These are phyloP conservation scores for Drosophila oshimai DNA, from an alignment of 1,140 invertebrate genomes.

Conservation along the genomic window DNA sequence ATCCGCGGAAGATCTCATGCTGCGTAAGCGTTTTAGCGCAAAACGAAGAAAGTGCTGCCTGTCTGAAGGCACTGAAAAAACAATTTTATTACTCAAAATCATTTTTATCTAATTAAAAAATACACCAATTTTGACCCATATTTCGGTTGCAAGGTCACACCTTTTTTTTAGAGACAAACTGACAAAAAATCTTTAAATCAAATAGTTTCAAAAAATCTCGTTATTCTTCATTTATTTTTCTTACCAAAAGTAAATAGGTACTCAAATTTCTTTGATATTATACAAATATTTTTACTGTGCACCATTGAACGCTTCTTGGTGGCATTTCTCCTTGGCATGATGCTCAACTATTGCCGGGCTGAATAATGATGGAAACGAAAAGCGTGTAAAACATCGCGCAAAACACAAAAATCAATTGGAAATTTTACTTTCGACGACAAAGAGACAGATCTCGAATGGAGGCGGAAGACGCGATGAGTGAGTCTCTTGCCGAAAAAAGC, in stretches of 20 bases:
- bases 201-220: too few species aligned
- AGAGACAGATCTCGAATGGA: slow-evolving; percentile 40
- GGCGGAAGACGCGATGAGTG: slow-evolving; percentile 31
- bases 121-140: neutral
- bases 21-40: slow-evolving; percentile 65
- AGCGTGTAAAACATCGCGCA: slow-evolving; percentile 71
- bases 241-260: too few species aligned
- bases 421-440: slow-evolving; percentile 78
- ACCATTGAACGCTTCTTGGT: slow-evolving; percentile 12
- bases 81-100: neutral
- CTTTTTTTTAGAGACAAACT: too few species aligned
- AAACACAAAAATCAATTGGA: slow-evolving; percentile 72
- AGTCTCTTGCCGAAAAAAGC: neutral
- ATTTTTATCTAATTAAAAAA: too few species aligned
- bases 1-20: slow-evolving; percentile 64
- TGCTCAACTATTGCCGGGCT: slow-evolving; percentile 68
- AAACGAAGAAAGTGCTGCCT: slow-evolving; percentile 62
- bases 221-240: too few species aligned
- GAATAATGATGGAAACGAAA: slow-evolving; percentile 74
- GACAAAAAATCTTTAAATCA: too few species aligned
- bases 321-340: slow-evolving; percentile 68
- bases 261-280: neutral
- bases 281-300: neutral
- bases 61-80: slow-evolving; percentile 5
- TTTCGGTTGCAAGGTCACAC: neutral